Evolutionary conservation across 1,140 invertebrate species (phyloP), one percentile per base, ranked within the genome.

Genomic region (Diploscapter pachys): DNA sequence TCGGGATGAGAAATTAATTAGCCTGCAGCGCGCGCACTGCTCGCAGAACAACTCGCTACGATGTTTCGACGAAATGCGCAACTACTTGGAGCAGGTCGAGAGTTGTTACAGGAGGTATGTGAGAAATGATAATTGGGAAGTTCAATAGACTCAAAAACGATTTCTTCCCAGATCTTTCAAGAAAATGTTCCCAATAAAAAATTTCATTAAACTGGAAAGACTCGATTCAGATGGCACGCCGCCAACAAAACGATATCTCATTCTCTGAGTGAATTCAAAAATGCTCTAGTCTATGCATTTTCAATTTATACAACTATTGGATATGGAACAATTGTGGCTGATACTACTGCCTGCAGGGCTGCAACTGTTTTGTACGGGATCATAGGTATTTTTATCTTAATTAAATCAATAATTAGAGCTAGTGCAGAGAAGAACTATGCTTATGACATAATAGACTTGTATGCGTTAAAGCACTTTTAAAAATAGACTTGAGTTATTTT

Each of bases 271-370:
- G 81, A 83, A 63, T 85, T 85, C 66, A 80, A 80, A 9, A 83
- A 85, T 77, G 82, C 82, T 65, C 66, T 85, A 50, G 75, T 83
- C 67, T 83, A 83, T 70, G 81, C 83, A 5, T 85, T 83, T 51
- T 81, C 78, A 72, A 82, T 85, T 51, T 83, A 85, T 65, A 83
- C 82, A n/a, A 79, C 84, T 4, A 85, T 83, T 65, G 82, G 82
- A 9, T 83, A 85, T 64, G 82, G 82, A 48, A 83, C 72, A 48
- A 79, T 85, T 8, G 81, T 82, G 4, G 81, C 82, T 8, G 80
- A 73, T 63, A 77, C 82, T 8, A 76, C 73, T 2, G 51, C 51
- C 9, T 82, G 83, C 53, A 77, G 82, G 11, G 72, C 84, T 31
- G 74, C 79, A 59, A 83, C 82, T n/a, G 74, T 85, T 9, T 61